These are phyloP conservation scores for Gadus chalcogrammus DNA, from an alignment of 2,113 vertebrate genomes.

Conservation along the genomic window DNA sequence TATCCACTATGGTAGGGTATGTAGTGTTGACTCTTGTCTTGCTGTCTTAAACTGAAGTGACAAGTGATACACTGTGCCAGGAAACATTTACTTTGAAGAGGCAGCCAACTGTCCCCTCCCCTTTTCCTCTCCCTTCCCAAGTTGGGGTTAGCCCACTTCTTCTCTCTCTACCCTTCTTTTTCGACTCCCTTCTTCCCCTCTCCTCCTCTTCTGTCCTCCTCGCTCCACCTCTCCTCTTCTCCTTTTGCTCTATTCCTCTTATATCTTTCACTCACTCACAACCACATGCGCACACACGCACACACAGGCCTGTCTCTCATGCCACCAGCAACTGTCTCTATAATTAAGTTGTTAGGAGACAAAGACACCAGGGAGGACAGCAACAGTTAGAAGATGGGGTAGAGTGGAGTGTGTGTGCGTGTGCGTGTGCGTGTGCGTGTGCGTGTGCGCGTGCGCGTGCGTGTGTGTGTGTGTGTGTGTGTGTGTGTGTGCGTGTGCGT, in stretches of 20 bases:
- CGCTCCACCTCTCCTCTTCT: not conserved
- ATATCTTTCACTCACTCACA: not conserved
- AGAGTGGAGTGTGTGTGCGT: constrained; percentile 24
- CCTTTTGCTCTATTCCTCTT: not conserved
- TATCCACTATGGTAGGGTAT: not conserved
- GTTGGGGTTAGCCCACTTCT: not conserved
- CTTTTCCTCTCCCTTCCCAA: constrained; percentile 10
- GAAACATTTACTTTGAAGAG: constrained; percentile 71
- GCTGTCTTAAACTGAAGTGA: constrained; percentile 8
- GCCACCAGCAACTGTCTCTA: constrained; percentile 14
- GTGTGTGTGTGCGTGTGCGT: too few relatives aligned
- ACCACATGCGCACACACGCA: not conserved
- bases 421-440: constrained; percentile 47
- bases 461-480: too few relatives aligned
- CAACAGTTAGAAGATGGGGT: constrained; percentile 5
- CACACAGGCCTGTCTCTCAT: constrained; percentile 18
- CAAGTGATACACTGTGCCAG: constrained; percentile 17
- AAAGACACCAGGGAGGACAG: constrained; percentile 24
- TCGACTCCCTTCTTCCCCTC: not conserved
- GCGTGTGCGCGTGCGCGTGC: constrained; percentile 31
- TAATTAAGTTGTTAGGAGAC: constrained; percentile 60
- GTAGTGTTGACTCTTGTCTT: not conserved
- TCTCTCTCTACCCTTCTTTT: too few relatives aligned
- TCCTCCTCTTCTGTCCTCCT: constrained; percentile 10
- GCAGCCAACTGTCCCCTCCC: constrained; percentile 24